A percentile compares a stretch with the other conserved stretches of the same genome.
Evolutionary conservation across 2,888 invertebrate genomes (phyloP).

Genomic region (Thymelicus acteon): DNA sequence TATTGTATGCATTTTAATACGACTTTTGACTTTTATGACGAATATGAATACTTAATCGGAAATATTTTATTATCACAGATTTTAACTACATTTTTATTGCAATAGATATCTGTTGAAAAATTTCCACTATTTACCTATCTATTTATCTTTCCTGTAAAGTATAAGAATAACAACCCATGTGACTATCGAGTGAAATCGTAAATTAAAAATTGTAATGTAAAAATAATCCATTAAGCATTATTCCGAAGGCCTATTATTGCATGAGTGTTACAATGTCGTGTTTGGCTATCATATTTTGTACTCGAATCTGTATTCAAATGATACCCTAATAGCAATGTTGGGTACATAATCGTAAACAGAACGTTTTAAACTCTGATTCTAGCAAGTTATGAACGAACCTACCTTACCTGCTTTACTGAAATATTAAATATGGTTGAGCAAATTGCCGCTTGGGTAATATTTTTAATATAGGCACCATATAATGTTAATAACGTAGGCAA

Average conservation of each 20-base stretch:
- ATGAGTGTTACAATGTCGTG: slow-evolving; percentile 23
- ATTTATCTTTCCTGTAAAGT: not conserved
- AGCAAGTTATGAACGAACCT: slow-evolving; percentile 62
- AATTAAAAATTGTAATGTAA: slow-evolving; percentile 9
- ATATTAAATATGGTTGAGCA: slow-evolving; percentile 30
- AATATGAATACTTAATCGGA: not conserved
- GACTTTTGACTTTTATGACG: not conserved
- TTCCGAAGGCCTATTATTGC: slow-evolving; percentile 9
- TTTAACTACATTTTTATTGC: slow-evolving; percentile 3
- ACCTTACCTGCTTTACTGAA: slow-evolving; percentile 39
- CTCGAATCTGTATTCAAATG: slow-evolving; percentile 77
- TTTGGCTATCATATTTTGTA: slow-evolving; percentile 62
- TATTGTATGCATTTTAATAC: not conserved
- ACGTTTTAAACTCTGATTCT: slow-evolving; percentile 76
- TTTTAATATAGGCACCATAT: slow-evolving; percentile 18
- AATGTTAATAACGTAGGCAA: slow-evolving; percentile 1
- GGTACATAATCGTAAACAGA: slow-evolving; percentile 77
- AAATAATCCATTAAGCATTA: not conserved
- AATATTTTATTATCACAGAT: not conserved
- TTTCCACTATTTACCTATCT: not conserved
- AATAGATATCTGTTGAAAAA: not conserved
- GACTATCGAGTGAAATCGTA: slow-evolving; percentile 19
- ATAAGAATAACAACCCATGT: slow-evolving; percentile 16
- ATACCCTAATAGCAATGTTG: slow-evolving; percentile 68
- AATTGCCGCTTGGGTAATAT: slow-evolving; percentile 13